A percentile compares a stretch with the other conserved stretches of the same genome.
phyloP scores from a whole-genome alignment of 2,113 vertebrate genomes.

The Varanus salvator region DNA sequence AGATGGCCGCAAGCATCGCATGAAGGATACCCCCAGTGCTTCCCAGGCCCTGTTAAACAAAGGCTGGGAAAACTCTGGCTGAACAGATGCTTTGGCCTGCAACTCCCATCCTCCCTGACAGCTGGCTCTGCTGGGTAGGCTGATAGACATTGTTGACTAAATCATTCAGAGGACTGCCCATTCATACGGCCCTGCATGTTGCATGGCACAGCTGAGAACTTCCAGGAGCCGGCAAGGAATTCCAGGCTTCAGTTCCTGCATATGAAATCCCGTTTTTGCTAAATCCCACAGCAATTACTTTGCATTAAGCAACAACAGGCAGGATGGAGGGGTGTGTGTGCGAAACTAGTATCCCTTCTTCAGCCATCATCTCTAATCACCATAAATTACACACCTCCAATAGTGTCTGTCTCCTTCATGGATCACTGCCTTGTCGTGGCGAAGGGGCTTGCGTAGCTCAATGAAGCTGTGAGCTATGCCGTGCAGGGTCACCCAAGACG shows the following conservation, averaged over 20 bases:
- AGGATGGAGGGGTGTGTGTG: background rate
- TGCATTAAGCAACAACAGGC: background rate
- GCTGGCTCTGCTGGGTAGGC: too few relatives aligned
- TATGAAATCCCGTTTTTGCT: background rate
- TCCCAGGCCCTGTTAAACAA: background rate
- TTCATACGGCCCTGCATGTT: background rate
- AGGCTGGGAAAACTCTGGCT: too few relatives aligned
- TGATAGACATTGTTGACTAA: too few relatives aligned
- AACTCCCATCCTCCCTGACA: too few relatives aligned
- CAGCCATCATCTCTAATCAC: background rate
- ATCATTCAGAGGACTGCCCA: too few relatives aligned
- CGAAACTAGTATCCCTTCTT: background rate
- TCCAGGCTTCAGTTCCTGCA: background rate
- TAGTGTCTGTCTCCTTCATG: too few relatives aligned
- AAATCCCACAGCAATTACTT: background rate
- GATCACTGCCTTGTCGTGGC: too few relatives aligned
- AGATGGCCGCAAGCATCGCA: background rate
- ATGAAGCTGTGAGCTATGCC: too few relatives aligned
- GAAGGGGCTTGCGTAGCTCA: too few relatives aligned
- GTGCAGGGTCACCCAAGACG: too few relatives aligned
- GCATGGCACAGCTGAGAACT: background rate
- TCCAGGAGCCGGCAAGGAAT: background rate
- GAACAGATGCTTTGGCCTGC: too few relatives aligned
- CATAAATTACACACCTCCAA: conserved; percentile 6
- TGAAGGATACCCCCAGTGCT: too few relatives aligned